Percentiles rank a stretch among this genome's conserved stretches.
phyloP scores from a whole-genome alignment of 2,797 vertebrate genomes.

The Spinus olivaceus region DNA sequence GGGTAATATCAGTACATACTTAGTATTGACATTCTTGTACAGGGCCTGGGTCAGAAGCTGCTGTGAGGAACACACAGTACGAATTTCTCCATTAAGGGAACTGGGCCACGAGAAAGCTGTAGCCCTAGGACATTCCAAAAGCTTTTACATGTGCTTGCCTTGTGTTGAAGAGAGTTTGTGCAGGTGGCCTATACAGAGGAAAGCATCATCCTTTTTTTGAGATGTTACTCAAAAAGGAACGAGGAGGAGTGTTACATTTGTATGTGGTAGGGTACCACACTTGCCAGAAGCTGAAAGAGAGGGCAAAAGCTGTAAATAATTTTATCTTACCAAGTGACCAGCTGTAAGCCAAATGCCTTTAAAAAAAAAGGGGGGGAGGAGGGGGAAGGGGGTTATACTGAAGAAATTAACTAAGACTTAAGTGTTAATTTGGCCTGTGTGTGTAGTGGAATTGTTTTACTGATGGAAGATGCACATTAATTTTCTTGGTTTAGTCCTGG shows the following conservation, averaged over 20 bases:
- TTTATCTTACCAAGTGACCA: not conserved
- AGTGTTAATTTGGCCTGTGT: not conserved
- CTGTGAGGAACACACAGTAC: not conserved
- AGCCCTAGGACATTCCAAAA: not conserved
- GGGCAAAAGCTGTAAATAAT: not conserved
- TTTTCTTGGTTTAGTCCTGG: not conserved
- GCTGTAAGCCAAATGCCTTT: not conserved
- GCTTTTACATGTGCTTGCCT: not conserved
- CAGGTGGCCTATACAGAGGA: not conserved
- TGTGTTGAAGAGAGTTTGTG: not conserved
- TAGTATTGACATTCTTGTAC: not conserved
- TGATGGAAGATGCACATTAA: not conserved
- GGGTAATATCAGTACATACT: not conserved
- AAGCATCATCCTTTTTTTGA: accelerated
- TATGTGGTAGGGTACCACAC: not conserved
- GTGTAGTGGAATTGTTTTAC: not conserved
- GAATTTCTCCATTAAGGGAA: not conserved
- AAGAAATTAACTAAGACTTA: not conserved
- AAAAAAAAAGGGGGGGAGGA: accelerated
- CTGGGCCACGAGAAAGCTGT: not conserved
- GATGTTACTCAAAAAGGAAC: not conserved
- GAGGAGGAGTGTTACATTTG: not conserved
- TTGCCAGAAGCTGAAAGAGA: not conserved
- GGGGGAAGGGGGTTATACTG: not conserved
- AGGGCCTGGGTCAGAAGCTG: not conserved